Evolutionary conservation across 2,113 vertebrate genomes (phyloP).

Genomic region (Anhinga anhinga): DNA sequence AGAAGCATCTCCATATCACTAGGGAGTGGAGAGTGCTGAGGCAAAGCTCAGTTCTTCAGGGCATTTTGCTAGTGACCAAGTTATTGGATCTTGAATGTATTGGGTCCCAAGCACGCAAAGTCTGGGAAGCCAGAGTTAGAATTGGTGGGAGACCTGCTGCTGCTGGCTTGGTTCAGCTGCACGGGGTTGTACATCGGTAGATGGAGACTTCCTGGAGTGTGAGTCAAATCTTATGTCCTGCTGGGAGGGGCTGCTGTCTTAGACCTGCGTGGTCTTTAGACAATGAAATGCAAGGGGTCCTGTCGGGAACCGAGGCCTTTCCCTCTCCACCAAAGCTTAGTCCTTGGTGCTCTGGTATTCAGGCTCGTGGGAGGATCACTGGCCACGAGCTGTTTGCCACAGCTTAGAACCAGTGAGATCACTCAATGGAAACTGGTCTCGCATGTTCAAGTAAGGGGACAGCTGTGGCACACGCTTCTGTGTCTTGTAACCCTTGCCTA

Average conservation of each 20-base stretch:
- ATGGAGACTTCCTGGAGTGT: neutral
- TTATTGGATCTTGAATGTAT: neutral
- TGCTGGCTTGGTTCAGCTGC: neutral
- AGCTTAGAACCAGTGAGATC: neutral
- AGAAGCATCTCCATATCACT: constrained; percentile 11
- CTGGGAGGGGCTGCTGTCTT: neutral
- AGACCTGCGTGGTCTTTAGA: neutral
- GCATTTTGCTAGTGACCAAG: neutral
- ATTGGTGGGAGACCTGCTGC: neutral
- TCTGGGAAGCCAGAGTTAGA: neutral
- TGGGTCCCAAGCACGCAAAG: neutral
- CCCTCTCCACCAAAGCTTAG: neutral
- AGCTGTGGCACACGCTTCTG: neutral
- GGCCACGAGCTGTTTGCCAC: neutral
- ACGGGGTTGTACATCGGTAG: neutral
- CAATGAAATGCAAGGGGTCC: neutral
- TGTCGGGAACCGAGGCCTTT: neutral
- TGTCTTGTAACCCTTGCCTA: neutral
- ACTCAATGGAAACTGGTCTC: neutral
- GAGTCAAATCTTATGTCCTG: neutral
- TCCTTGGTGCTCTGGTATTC: neutral
- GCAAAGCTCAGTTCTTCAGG: neutral
- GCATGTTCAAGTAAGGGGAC: neutral
- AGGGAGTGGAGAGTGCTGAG: neutral
- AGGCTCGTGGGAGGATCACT: neutral